phyloP scores from a whole-genome alignment of 2,113 vertebrate species.

The Panthera uncia region DNA sequence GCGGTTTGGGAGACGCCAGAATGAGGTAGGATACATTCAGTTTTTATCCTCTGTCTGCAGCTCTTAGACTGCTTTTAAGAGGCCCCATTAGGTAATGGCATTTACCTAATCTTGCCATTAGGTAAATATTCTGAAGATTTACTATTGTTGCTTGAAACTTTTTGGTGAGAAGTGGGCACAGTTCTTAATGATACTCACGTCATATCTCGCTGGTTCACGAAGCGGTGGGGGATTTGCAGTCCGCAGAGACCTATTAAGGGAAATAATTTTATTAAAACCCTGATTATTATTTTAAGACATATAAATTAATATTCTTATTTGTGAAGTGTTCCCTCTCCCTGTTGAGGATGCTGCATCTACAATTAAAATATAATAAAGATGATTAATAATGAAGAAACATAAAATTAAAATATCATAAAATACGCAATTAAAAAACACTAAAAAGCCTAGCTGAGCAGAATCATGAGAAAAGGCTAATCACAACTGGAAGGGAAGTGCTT shows the following conservation, averaged over 20 bases:
- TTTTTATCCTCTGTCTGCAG: not conserved
- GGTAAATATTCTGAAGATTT: conserved; percentile 59
- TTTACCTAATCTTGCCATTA: not conserved
- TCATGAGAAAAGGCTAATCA: conserved; percentile 72
- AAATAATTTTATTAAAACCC: conserved; percentile 77
- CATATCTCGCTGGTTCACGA: conserved; percentile 51
- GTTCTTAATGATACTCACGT: conserved; percentile 55
- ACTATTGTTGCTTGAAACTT: conserved; percentile 41
- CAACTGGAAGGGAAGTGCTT: conserved; percentile 30
- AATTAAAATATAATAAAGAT: conserved; percentile 81
- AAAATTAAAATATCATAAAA: conserved; percentile 82
- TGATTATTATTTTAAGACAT: conserved; percentile 76
- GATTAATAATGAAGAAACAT: conserved; percentile 82
- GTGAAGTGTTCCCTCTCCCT: conserved; percentile 50
- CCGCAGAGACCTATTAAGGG: conserved; percentile 60
- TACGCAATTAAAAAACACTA: conserved; percentile 77
- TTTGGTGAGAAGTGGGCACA: conserved; percentile 32
- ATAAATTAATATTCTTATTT: conserved; percentile 79
- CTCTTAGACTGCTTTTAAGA: not conserved
- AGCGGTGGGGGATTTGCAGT: conserved; percentile 44
- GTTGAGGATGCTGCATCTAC: conserved; percentile 53
- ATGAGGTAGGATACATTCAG: not conserved
- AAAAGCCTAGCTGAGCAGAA: conserved; percentile 73
- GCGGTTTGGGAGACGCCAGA: not conserved
- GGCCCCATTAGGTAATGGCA: not conserved